Evolutionary conservation across 2,113 vertebrate genomes (phyloP), one percentile per base, ranked within the genome.

Genomic region (Nothobranchius furzeri): DNA sequence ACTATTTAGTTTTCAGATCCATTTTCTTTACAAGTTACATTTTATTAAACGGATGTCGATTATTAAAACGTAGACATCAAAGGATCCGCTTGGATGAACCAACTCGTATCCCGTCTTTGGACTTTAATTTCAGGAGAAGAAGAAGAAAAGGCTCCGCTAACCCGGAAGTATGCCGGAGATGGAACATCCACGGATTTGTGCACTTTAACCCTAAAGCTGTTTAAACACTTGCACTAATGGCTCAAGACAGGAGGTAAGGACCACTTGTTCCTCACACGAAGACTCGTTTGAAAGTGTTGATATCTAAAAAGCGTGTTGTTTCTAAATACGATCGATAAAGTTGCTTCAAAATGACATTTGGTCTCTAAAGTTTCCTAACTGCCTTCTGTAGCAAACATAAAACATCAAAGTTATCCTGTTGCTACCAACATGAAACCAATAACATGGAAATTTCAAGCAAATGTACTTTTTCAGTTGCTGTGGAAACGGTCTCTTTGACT

Each of bases 211-310:
- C 3, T 35, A n/a, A 4, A 42, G 72, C 37, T 15, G 61, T 20
- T 3, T 1, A 12, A 47, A 0, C 12, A 20, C 20, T 20, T 0
- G 0, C 4, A 3, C 42, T 47, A 1, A 90, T 89, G 89, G 46
- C 86, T 36, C 72, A 70, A 1, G 42, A 40, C 6, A 30, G 49
- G 6, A 64, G 86, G 89, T 90, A 36, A 76, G 84, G 62, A 24
- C 15, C 14, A 0, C 2, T 13, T 24, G 6, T 12, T 13, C 2
- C 9, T 52, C 7, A 0, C 50, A 1, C 45, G 15, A 6, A 17
- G 7, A 20, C 7, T 10, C 4, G 30, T 11, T n/a, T 54, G 30
- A 4, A 53, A 47, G 56, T 17, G 2, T 8, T 45, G 17, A 3
- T 0, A 14, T 20, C 20, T 20, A 54, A 30, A 14, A 30, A 35